phyloP scores from a whole-genome alignment of 2,113 vertebrate genomes.

The Neoarius graeffei region DNA sequence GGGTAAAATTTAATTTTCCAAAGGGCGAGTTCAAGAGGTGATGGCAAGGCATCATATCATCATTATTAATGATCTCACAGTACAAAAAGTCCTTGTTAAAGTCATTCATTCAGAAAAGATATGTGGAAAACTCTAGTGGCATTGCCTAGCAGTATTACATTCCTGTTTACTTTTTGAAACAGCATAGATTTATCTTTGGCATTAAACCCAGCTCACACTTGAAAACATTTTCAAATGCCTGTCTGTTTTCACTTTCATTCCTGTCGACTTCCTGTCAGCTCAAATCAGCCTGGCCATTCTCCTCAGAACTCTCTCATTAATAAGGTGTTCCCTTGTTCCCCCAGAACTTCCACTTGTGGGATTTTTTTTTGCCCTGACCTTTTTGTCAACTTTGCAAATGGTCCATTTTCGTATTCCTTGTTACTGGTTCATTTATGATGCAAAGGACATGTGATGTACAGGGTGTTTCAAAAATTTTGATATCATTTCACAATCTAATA shows the following conservation, averaged over 20 bases:
- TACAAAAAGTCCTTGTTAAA: conserved; percentile 27
- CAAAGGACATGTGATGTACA: not conserved
- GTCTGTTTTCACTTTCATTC: not conserved
- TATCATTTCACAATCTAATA: too few species aligned
- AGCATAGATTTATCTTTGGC: not conserved
- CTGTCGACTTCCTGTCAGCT: not conserved
- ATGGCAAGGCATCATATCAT: not conserved
- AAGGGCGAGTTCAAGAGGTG: not conserved
- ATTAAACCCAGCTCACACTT: not conserved
- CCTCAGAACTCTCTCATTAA: not conserved
- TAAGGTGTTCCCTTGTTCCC: not conserved
- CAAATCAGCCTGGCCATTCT: not conserved
- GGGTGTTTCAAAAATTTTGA: too few species aligned
- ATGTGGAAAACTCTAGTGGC: not conserved
- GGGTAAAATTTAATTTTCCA: not conserved
- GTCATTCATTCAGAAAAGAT: not conserved
- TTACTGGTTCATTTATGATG: not conserved
- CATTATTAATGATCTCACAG: conserved; percentile 30
- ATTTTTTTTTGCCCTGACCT: not conserved
- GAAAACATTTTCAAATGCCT: not conserved
- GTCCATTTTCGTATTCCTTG: not conserved
- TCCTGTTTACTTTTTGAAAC: not conserved
- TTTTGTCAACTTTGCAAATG: not conserved
- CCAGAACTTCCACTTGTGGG: not conserved
- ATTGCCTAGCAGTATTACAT: not conserved